Evolutionary conservation across 2,888 invertebrate species (phyloP).

Genomic region (Nemotelus pantherinus): DNA sequence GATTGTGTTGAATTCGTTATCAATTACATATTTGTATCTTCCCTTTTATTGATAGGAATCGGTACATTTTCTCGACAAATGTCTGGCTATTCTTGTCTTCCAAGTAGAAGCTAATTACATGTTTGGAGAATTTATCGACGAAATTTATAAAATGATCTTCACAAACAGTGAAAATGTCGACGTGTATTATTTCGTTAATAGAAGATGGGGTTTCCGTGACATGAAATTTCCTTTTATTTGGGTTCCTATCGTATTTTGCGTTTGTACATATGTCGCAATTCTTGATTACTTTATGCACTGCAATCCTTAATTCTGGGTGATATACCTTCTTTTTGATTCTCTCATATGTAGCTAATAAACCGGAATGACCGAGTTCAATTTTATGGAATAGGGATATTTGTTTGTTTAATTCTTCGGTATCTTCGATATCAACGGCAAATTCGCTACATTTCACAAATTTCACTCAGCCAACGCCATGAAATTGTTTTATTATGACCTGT

Average conservation of each 20-base stretch:
- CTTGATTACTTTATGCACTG: slow-evolving; percentile 16
- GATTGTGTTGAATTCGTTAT: slow-evolving; percentile 10
- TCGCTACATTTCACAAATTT: slow-evolving; percentile 51
- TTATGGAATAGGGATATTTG: slow-evolving; percentile 44
- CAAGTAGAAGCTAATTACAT: slow-evolving; percentile 23
- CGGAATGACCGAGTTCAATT: slow-evolving; percentile 52
- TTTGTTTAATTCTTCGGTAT: slow-evolving; percentile 49
- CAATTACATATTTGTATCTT: slow-evolving; percentile 1
- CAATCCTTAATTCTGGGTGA: slow-evolving; percentile 48
- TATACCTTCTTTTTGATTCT: slow-evolving; percentile 52
- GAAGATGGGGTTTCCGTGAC: slow-evolving; percentile 34
- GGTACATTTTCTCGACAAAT: slow-evolving; percentile 30
- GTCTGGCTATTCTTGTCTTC: slow-evolving; percentile 31
- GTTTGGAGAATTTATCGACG: slow-evolving; percentile 41
- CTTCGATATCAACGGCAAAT: slow-evolving; percentile 51
- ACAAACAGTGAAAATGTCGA: slow-evolving; percentile 16
- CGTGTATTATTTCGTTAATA: slow-evolving; percentile 39
- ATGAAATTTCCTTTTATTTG: slow-evolving; percentile 42
- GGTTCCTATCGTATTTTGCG: slow-evolving; percentile 38
- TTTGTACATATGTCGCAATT: slow-evolving; percentile 33
- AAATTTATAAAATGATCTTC: slow-evolving; percentile 43
- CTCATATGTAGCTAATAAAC: slow-evolving; percentile 51
- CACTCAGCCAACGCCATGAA: slow-evolving; percentile 49
- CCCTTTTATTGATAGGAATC: slow-evolving; percentile 20
- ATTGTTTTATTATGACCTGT: slow-evolving; percentile 51